Conservation (phyloP, 2,113 vertebrate genomes). For the Elachura formosa region DNA sequence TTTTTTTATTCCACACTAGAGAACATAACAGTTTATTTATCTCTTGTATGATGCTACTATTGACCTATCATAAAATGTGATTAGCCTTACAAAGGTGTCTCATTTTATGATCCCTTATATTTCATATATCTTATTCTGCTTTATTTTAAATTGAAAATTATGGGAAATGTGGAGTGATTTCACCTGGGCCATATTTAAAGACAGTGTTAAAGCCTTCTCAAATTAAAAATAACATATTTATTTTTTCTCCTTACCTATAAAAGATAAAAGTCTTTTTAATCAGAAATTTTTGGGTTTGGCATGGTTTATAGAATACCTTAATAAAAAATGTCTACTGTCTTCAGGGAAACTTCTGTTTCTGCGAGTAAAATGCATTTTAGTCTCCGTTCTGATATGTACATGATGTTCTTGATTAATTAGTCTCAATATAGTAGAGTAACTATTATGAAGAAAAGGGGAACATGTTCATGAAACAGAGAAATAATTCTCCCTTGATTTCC, state of each 20-base stretch:
- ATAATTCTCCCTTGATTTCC: background rate
- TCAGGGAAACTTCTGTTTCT: background rate
- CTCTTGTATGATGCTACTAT: background rate
- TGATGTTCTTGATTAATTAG: background rate
- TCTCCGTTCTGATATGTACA: background rate
- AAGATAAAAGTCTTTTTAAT: background rate
- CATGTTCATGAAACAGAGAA: background rate
- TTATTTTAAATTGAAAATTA: background rate
- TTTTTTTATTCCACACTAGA: background rate
- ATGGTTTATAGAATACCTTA: background rate
- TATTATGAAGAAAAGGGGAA: rapidly evolving
- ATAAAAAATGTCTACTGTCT: background rate
- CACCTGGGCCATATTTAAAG: background rate
- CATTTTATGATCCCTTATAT: background rate
- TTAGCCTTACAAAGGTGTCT: background rate
- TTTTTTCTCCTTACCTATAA: background rate
- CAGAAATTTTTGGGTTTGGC: background rate
- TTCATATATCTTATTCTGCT: background rate
- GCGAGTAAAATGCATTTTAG: background rate
- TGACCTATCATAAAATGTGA: background rate
- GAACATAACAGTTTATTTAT: background rate
- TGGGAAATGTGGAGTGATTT: background rate
- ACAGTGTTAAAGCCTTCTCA: background rate
- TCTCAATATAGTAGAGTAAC: background rate
- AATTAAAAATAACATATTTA: background rate